Evolutionary conservation across 1,140 invertebrate genomes (phyloP), one percentile per base, ranked within the genome.

Genomic region (Reticulitermes speratus): DNA sequence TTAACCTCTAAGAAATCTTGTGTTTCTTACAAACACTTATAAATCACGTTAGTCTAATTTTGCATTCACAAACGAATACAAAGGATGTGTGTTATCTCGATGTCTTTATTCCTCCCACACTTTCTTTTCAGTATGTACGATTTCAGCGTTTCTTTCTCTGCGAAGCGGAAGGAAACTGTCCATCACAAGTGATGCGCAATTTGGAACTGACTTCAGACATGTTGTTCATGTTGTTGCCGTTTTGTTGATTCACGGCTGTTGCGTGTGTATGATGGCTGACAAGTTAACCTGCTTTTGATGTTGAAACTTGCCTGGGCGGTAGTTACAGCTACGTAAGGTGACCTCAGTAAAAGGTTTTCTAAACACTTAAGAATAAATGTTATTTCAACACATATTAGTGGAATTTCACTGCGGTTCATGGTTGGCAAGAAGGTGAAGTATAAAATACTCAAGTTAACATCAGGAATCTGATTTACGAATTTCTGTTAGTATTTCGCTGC

Each of bases 161-260:
- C 65, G 25, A 75, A 25, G 65, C 65, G 65, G 65, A 30, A 75
- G 65, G 65, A 75, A 75, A 75, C 65, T 75, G 65, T 75, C 65
- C 65, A 75, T 75, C 65, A 75, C 25, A 30, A 25, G 65, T 30
- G 65, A 75, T 9, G 25, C 11, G 65, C 65, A 75, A 75, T 75
- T 75, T 75, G 65, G 65, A 75, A n/a, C 65, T 30, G n/a, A 16
- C n/a, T 75, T 12, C 9, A 30, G 25, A 75, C 9, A 30, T 9
- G 9, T 65, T 16, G 9, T 55, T 55, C 52, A 2, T 5, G 52
- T 55, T 16, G 14, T 55, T 55, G 52, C 52, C 52, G 52, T 55
- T 55, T 21, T 55, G 52, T 55, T 16, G 52, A 55, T 55, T 55
- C 52, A 19, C 52, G 19, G 52, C 52, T 55, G 14, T 55, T 55